Percentiles rank a stretch among this genome's conserved stretches.
phyloP scores from a whole-genome alignment of 2,113 vertebrate genomes.

The Cochlearius cochlearius region DNA sequence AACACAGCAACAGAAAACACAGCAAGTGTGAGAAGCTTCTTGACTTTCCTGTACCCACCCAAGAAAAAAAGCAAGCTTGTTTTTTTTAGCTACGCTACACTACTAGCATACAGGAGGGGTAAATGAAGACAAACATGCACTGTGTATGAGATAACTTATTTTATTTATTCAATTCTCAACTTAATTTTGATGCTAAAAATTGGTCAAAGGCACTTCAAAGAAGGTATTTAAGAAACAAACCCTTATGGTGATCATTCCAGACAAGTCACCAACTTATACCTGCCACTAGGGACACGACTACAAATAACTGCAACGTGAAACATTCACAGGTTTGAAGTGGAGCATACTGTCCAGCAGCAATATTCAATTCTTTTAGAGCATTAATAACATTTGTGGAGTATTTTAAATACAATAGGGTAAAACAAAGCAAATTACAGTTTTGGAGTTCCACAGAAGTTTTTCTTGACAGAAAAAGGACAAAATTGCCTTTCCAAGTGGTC shows the following conservation, averaged over 20 bases:
- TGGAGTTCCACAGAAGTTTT: constrained; percentile 12
- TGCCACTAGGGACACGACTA: background rate
- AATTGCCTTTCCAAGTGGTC: constrained; percentile 21
- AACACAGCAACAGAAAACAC: background rate
- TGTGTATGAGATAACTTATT: constrained; percentile 40
- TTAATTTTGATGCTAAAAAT: constrained; percentile 61
- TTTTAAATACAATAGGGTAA: constrained; percentile 34
- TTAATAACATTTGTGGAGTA: background rate
- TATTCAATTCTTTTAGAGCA: background rate
- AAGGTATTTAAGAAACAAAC: constrained; percentile 43
- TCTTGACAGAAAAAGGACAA: background rate
- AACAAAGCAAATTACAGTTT: constrained; percentile 14
- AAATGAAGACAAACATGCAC: constrained; percentile 31
- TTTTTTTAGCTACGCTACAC: background rate
- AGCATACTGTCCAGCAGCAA: constrained; percentile 61
- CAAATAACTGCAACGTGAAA: background rate
- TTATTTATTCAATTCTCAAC: constrained; percentile 60
- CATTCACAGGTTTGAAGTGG: constrained; percentile 42
- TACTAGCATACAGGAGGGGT: background rate
- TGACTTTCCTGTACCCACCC: background rate
- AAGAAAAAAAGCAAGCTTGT: background rate
- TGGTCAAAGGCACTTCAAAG: constrained; percentile 66
- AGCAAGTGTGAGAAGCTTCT: background rate
- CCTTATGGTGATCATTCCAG: constrained; percentile 20
- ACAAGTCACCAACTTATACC: background rate